phyloP scores from a whole-genome alignment of 2,888 invertebrate species.

The Rhorus exstirpatorius region DNA sequence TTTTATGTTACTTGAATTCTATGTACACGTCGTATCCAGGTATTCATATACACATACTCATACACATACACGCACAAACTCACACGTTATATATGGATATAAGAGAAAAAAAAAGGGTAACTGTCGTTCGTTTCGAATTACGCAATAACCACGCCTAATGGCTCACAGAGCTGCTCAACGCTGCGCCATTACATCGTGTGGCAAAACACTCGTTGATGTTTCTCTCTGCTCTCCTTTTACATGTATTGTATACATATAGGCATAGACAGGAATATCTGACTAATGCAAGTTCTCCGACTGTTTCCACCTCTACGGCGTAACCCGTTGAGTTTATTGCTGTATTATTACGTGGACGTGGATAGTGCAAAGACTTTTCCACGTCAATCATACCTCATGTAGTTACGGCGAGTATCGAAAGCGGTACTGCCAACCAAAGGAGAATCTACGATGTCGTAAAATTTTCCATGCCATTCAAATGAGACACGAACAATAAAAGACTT shows the following conservation, averaged over 20 bases:
- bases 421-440: constrained; percentile 13
- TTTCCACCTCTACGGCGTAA: constrained; percentile 65
- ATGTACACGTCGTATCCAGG: not conserved
- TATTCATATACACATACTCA: constrained; percentile 2
- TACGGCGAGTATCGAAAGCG: constrained; percentile 49
- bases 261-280: constrained; percentile 35
- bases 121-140: constrained; percentile 72
- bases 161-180: constrained; percentile 67
- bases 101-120: constrained; percentile 57
- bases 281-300: constrained; percentile 22
- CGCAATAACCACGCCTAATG: constrained; percentile 83
- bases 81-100: constrained; percentile 27
- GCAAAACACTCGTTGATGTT: constrained; percentile 65
- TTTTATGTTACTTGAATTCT: constrained; percentile 40
- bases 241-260: not conserved
- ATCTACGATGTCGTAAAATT: not conserved
- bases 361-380: constrained; percentile 63
- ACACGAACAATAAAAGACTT: not conserved
- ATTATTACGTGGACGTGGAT: constrained; percentile 71
- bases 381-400: constrained; percentile 54
- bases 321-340: constrained; percentile 72
- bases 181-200: constrained; percentile 62
- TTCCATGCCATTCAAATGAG: not conserved
- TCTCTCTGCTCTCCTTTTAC: constrained; percentile 56
- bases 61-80: constrained; percentile 4